A percentile compares a stretch with the other conserved stretches of the same genome.
Conservation (phyloP, 2,797 vertebrate species). For the Nannoperca australis region DNA sequence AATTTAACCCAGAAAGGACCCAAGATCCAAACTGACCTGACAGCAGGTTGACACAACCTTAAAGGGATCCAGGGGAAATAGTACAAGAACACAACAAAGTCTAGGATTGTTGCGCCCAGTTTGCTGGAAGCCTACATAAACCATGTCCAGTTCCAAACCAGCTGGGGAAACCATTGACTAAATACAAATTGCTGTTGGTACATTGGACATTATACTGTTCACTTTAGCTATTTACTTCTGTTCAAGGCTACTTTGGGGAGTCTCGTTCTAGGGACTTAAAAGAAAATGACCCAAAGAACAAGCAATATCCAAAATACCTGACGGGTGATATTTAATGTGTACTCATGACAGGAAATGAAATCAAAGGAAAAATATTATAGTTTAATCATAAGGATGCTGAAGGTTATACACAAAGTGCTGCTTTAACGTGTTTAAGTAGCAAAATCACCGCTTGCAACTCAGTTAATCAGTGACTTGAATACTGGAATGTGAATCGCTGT, state of each 20-base stretch:
- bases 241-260: background rate
- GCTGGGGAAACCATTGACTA: background rate
- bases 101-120: background rate
- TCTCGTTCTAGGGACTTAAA: background rate
- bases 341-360: background rate
- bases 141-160: background rate
- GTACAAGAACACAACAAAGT: background rate
- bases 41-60: background rate
- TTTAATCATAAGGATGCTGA: background rate
- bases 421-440: background rate
- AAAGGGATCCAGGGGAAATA: background rate
- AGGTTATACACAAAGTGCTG: background rate
- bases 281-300: constrained; percentile 14
- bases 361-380: background rate
- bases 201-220: constrained; percentile 1
- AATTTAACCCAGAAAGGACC: background rate
- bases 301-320: background rate
- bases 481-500: background rate
- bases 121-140: background rate
- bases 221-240: background rate
- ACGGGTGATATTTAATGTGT: background rate
- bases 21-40: background rate
- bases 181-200: background rate
- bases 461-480: background rate
- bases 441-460: background rate